Percentiles rank a stretch among this genome's conserved stretches.
These are phyloP conservation scores for Heterotilapia buettikoferi DNA, from an alignment of 2,113 vertebrate genomes.

Conservation along the genomic window DNA sequence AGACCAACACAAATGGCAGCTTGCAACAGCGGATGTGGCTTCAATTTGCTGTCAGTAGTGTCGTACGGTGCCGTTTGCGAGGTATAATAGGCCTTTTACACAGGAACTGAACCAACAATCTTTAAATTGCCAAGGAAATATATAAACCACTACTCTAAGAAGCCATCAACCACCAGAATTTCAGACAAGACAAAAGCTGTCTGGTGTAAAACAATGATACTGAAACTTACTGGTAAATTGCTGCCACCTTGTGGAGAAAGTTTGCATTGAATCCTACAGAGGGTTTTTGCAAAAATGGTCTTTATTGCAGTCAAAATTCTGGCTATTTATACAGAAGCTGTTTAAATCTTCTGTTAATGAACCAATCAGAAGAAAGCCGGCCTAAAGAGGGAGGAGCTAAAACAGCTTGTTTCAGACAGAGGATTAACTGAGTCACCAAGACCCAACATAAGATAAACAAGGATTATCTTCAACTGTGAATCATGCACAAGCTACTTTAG, in stretches of 20 bases:
- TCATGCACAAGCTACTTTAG: not conserved
- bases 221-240: not conserved
- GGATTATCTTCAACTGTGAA: not conserved
- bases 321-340: not conserved
- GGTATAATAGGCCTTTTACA: not conserved
- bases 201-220: not conserved
- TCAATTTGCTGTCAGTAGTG: not conserved
- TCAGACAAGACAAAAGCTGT: not conserved
- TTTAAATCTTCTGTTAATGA: not conserved
- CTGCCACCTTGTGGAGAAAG: not conserved
- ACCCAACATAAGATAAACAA: not conserved
- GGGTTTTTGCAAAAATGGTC: fast-evolving
- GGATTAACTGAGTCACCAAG: not conserved
- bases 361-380: not conserved
- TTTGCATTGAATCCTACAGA: not conserved
- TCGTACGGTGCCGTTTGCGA: fast-evolving
- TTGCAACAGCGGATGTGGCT: not conserved
- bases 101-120: fast-evolving
- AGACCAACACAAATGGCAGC: not conserved
- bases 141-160: not conserved
- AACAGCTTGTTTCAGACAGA: not conserved
- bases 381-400: not conserved
- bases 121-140: not conserved
- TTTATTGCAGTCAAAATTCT: not conserved
- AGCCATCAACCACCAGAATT: not conserved